Evolutionary conservation across 1,140 invertebrate genomes (phyloP), one percentile per base, ranked within the genome.

Genomic region (Marisa cornuarietis): DNA sequence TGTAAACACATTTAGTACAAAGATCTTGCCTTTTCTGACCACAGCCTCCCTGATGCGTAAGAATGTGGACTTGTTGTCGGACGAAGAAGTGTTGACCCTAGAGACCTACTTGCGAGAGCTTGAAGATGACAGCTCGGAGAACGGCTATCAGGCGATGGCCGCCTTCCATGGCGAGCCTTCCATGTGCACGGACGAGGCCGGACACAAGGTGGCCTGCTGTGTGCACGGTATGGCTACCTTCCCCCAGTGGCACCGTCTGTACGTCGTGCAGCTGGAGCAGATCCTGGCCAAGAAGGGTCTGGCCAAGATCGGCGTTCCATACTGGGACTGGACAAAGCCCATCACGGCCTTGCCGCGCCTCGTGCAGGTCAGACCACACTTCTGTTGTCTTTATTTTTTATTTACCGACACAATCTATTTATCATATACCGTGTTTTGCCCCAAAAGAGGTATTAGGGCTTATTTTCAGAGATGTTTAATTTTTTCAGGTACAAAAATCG

Each of bases 251-350:
- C 83, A 83, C 75, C 65, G 83, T 24, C 73, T 82, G 58, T 83
- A 79, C 61, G 73, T 79, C 11, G 75, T 82, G 22, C 81, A 82
- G 79, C 63, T 80, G 22, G 81, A 82, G 63, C 73, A 78, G 62
- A 49, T 63, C 18, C 81, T 82, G 58, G 26, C n/a, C 10, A 0
- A 24, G 10, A 63, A 68, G 49, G 75, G 80, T 7, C 65, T 66
- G 51, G 18, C 71, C 49, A 58, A 26, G 3, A 75, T 83, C 52
- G 82, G 82, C 61, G 61, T 84, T 13, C 83, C 83, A 3, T 84
- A 83, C 78, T 84, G 83, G 83, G 83, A 84, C 78, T 83, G 81
- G 81, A 78, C 79, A 3, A 49, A 76, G 61, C 79, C 82, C 13
- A 22, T 80, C 11, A 69, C 54, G 5, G n/a, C 61, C 9, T 71